Percentiles rank a stretch among this genome's conserved stretches.
Evolutionary conservation across 2,113 vertebrate genomes (phyloP).

Genomic region (Trogon surrucura): DNA sequence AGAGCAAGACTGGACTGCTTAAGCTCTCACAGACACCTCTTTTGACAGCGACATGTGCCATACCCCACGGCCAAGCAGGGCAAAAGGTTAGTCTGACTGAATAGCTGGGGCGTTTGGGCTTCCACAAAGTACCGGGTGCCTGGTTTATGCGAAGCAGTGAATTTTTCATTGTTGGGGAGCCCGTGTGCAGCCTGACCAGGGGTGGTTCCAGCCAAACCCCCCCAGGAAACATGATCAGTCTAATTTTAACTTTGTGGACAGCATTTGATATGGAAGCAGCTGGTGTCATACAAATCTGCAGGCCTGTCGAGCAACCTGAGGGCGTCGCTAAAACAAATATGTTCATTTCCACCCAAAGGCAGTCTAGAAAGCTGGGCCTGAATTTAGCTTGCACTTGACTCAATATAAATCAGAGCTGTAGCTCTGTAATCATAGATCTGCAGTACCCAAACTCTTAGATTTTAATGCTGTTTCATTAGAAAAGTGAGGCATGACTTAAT

Average conservation of each 20-base stretch:
- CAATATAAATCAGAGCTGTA: conserved; percentile 1
- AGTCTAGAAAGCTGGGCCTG: conserved; percentile 34
- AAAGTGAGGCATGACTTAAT: not conserved
- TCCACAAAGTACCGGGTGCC: not conserved
- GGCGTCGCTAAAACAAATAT: conserved; percentile 50
- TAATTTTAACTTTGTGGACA: conserved; percentile 73
- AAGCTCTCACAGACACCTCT: not conserved
- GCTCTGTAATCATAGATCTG: not conserved
- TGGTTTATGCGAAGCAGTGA: not conserved
- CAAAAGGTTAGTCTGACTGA: not conserved
- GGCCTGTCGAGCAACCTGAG: conserved; percentile 34
- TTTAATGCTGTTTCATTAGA: not conserved
- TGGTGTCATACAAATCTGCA: conserved; percentile 71
- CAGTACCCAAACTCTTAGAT: not conserved
- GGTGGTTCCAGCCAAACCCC: not conserved
- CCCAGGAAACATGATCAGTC: conserved; percentile 59
- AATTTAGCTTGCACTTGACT: conserved; percentile 20
- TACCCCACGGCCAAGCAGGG: not conserved
- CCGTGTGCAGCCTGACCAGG: not conserved
- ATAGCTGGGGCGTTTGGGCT: not conserved
- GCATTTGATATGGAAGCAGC: conserved; percentile 77
- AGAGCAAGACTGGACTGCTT: not conserved
- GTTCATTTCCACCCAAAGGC: conserved; percentile 58
- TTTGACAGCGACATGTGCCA: not conserved
- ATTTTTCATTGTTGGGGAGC: not conserved